Percentiles rank a stretch among this genome's conserved stretches.
phyloP scores from a whole-genome alignment of 64 coral and sea anemone genomes.

The Montipora efflorescens region DNA sequence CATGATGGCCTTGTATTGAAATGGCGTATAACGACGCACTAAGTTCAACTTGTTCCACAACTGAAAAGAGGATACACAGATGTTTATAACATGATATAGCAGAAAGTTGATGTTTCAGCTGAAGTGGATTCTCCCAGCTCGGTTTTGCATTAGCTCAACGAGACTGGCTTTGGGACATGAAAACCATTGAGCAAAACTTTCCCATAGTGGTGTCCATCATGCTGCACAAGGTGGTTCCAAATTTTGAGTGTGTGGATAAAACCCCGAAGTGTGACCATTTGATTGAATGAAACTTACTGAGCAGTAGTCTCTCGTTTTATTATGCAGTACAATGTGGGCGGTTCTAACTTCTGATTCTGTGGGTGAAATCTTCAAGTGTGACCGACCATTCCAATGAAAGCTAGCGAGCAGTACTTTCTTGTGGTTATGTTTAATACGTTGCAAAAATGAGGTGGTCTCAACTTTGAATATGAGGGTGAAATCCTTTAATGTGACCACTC shows the following conservation, averaged over 20 bases:
- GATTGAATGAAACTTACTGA: background rate
- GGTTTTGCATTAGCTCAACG: too few species aligned
- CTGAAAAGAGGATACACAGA: constrained; percentile 35
- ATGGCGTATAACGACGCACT: constrained; percentile 82
- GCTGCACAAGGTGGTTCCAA: background rate
- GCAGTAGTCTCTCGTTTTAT: background rate
- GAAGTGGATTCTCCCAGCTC: background rate
- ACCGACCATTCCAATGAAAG: too few species aligned
- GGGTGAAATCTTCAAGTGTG: background rate
- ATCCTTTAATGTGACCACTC: background rate
- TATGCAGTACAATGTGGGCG: too few species aligned
- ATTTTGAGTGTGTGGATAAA: background rate
- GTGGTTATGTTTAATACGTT: too few species aligned
- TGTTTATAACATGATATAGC: background rate
- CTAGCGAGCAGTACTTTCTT: too few species aligned
- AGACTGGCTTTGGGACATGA: background rate
- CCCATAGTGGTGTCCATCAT: background rate
- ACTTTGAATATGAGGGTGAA: background rate
- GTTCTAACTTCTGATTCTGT: too few species aligned
- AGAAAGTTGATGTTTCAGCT: too few species aligned
- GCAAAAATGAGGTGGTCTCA: background rate
- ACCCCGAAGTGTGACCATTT: background rate
- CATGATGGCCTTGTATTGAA: constrained; percentile 85
- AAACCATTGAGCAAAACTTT: background rate
- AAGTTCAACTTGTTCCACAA: constrained; percentile 88